Base-by-base conservation (phyloP, 1,140 invertebrate species). In the Antheraea mylitta region DNA sequence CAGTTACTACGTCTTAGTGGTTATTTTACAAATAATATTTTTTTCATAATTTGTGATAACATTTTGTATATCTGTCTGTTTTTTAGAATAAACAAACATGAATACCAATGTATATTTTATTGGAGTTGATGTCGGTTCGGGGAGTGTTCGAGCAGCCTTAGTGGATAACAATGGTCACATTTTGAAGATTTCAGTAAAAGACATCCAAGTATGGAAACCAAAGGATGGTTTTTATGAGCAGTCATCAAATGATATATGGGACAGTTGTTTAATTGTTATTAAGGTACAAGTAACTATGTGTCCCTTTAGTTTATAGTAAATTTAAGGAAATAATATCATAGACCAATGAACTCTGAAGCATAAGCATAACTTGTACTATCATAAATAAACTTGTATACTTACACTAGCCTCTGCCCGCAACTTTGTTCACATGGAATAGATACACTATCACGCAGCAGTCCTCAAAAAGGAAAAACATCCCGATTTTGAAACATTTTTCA, bases 41-140 rank as follows among this genome's bases (percentile, higher is more conserved):
- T n/a, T n/a, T n/a, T n/a, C n/a, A n/a, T n/a, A n/a, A n/a, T n/a
- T n/a, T n/a, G 22, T 53, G 7, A 16, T 53, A 53, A 6, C 16
- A 13, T 16, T 53, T 53, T 6, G 0, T 53, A 53, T 53, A 16
- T 30, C 22, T 30, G 0, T 53, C 45, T 53, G 7, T 13, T 53
- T 53, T 53, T 53, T n/a, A 53, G 45, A 6, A 13, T 53, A 16
- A 53, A 16, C 60, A 61, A 38, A 70, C 53, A 87, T 86, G 86
- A 73, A 66, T 66, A 38, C 70, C 68, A 63, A 71, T 18, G 81
- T 89, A 72, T 96, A 95, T 85, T 98, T 96, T 89, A 94, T 99
- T 81, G 98, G 98, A 67, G 97, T 99, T 18, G 98, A 99, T 92
- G 98, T 99, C 19, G 98, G 98, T 30, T 98, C 98, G 8, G 96